phyloP scores from a whole-genome alignment of 2,797 vertebrate genomes.

The Holocentrus rufus region DNA sequence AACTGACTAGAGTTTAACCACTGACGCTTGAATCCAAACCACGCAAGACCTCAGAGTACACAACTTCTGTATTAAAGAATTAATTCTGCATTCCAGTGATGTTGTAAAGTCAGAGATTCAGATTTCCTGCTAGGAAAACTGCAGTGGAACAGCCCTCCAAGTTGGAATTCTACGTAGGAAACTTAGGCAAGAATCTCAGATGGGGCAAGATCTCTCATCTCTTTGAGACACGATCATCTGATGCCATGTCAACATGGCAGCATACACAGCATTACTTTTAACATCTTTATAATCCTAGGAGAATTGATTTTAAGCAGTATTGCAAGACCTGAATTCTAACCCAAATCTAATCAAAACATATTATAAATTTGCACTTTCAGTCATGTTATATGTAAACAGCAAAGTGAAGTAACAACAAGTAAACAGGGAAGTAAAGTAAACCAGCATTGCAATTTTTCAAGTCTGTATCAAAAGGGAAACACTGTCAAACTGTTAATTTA shows the following conservation, averaged over 20 bases:
- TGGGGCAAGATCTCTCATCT: conserved; percentile 7
- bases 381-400: no score
- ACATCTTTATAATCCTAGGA: neutral
- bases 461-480: no score
- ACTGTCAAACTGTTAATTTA: no score
- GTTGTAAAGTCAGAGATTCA: conserved; percentile 43
- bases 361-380: no score
- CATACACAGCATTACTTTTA: neutral
- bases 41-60: conserved; percentile 66
- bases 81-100: conserved; percentile 53
- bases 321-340: no score
- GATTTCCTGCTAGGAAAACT: conserved; percentile 26
- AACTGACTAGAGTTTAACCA: conserved; percentile 68
- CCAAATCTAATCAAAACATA: no score
- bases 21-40: conserved; percentile 66
- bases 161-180: conserved; percentile 16
- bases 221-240: neutral
- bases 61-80: conserved; percentile 51
- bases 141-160: neutral
- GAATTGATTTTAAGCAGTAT: no score
- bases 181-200: conserved; percentile 5
- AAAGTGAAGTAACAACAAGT: no score
- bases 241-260: neutral
- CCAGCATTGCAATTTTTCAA: no score
- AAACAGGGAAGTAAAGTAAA: no score